Base-by-base conservation (phyloP, 1,140 invertebrate genomes). In the Acromyrmex charruanus region DNA sequence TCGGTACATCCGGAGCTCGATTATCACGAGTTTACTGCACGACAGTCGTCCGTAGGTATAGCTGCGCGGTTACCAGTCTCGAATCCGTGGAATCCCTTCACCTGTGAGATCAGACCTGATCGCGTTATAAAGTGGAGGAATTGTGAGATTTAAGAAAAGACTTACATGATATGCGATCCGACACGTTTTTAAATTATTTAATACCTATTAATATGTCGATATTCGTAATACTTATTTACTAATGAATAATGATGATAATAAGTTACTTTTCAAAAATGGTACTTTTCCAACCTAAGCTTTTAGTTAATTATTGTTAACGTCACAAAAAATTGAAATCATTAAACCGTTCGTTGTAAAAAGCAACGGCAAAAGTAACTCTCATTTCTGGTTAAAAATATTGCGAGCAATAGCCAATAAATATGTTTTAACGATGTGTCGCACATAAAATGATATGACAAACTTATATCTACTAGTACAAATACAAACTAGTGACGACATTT, bases 1-100 rank as follows among this genome's bases (percentile, higher is more conserved):
- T 94, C 77, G 66, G 91, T 92, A 91, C 90, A 87, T 39, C 77
- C 87, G 81, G 87, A 77, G 89, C 89, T 89, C 81, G 88, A 87
- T 93, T 91, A 90, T 92, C 87, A 84, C 55, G 80, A 84, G 80
- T 75, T 84, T 14, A 39, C 55, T 49, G 39, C 69, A 6, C 31
- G 82, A 85, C 82, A 85, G 82, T 85, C 21, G 71, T 77, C 74
- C 21, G 74, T 44, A 9, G 39, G 39, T 49, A 79, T 85, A 85
- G 71, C 75, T 59, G 35, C 74, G 75, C 74, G 75, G 21, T 85
- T 53, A 77, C 72, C 82, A n/a, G 12, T 44, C 74, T 44, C 82
- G 18, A 44, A 35, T 61, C 80, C 39, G 49, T 66, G 59, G 82
- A 79, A 77, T 85, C 75, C 31, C 74, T 77, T 85, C 82, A 84